These are phyloP conservation scores for Cheilosia variabilis DNA, from an alignment of 2,888 invertebrate species.

Conservation along the genomic window DNA sequence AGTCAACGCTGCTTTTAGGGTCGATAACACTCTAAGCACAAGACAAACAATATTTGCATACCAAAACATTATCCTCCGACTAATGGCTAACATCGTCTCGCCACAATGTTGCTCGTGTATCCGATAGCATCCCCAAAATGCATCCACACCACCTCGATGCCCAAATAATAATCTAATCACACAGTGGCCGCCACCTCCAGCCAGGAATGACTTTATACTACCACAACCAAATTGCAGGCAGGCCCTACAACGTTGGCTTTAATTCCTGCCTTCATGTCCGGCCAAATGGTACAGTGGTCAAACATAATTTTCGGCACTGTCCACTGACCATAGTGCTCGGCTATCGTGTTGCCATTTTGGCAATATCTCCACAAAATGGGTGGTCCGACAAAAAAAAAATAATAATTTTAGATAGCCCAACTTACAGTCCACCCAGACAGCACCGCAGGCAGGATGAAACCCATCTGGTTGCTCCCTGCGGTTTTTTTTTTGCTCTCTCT, in stretches of 20 bases:
- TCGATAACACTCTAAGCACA: constrained; percentile 16
- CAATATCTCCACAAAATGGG: constrained; percentile 48
- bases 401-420: constrained; percentile 16
- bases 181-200: not conserved
- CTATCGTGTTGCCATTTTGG: constrained; percentile 67
- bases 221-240: constrained; percentile 43
- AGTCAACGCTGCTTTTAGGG: not conserved
- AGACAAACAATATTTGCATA: constrained; percentile 2
- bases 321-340: constrained; percentile 3
- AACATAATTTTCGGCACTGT: constrained; percentile 64
- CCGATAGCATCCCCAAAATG: not conserved
- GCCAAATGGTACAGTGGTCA: constrained; percentile 71
- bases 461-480: constrained; percentile 63
- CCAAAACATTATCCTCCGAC: constrained; percentile 4
- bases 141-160: constrained; percentile 10
- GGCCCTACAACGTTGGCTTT: constrained; percentile 37
- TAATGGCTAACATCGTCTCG: constrained; percentile 22
- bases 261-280: constrained; percentile 59
- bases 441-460: constrained; percentile 59
- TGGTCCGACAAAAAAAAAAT: constrained; percentile 13
- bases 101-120: constrained; percentile 38
- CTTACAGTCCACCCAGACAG: constrained; percentile 47
- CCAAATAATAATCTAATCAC: constrained; percentile 57
- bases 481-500: constrained; percentile 50
- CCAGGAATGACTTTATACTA: constrained; percentile 6